Evolutionary conservation across 1,140 invertebrate species (phyloP).

Genomic region (Drosophila azteca): DNA sequence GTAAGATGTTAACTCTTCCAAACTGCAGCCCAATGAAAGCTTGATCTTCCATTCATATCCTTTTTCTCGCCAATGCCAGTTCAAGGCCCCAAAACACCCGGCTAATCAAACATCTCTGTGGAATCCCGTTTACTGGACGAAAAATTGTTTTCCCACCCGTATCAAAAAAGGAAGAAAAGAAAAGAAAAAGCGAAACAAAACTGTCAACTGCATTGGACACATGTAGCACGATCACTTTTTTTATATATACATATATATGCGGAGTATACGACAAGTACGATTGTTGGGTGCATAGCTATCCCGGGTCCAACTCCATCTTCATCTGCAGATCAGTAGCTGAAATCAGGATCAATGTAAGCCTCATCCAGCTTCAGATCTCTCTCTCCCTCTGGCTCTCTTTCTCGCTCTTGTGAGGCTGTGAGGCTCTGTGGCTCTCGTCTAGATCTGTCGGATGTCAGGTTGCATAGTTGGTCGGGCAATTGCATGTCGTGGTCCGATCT

Average conservation of each 20-base stretch:
- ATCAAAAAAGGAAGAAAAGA: conserved; percentile 19
- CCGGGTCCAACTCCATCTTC: conserved; percentile 31
- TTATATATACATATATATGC: conserved; percentile 1
- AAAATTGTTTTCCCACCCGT: conserved; percentile 63
- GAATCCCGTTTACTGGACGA: conserved; percentile 28
- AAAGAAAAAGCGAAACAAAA: conserved; percentile 63
- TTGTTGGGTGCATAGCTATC: conserved; percentile 15
- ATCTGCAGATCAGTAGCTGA: conserved; percentile 73
- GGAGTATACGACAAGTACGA: not conserved
- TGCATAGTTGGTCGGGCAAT: conserved; percentile 75
- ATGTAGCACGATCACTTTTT: conserved; percentile 78
- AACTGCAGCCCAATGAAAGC: too few species aligned
- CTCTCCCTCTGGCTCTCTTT: conserved; percentile 5
- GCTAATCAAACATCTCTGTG: conserved; percentile 50
- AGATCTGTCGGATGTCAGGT: conserved; percentile 76
- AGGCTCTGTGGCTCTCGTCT: conserved; percentile 48
- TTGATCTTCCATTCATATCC: not conserved
- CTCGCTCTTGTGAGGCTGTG: not conserved
- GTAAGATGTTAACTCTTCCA: too few species aligned
- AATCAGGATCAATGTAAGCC: conserved; percentile 79
- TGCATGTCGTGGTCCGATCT: conserved; percentile 68
- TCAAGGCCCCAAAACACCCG: conserved; percentile 18
- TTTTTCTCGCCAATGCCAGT: not conserved
- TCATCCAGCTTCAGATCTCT: conserved; percentile 42
- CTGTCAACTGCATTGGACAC: conserved; percentile 72